A percentile compares a stretch with the other conserved stretches of the same genome.
These are phyloP conservation scores for Pheosia gnoma DNA, from an alignment of 2,888 invertebrate genomes.

Conservation along the genomic window DNA sequence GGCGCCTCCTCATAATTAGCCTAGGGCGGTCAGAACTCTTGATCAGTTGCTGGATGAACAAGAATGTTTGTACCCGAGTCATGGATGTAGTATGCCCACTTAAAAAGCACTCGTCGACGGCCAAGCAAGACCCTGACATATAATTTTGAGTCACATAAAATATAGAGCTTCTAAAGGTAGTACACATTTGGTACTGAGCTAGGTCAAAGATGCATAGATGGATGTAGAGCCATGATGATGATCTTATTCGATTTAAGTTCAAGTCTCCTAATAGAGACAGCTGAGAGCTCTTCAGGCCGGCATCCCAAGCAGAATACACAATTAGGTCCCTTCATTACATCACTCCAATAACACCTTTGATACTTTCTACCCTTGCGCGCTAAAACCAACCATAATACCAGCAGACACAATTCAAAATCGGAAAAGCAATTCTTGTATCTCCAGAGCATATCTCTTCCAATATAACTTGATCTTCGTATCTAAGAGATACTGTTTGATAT, in stretches of 20 bases:
- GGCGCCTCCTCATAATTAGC: too few relatives aligned
- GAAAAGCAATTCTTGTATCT: constrained; percentile 36
- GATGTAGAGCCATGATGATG: background rate
- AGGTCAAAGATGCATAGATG: background rate
- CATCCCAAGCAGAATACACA: constrained; percentile 77
- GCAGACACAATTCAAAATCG: constrained; percentile 27
- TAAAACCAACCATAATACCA: constrained; percentile 33
- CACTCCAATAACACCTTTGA: constrained; percentile 81
- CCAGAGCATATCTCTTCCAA: constrained; percentile 49
- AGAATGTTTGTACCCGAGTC: too few relatives aligned
- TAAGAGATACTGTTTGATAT: constrained; percentile 67
- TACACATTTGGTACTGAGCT: background rate
- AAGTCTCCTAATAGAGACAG: constrained; percentile 49
- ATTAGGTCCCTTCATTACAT: constrained; percentile 82
- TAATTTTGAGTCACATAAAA: too few relatives aligned
- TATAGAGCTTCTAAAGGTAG: too few relatives aligned
- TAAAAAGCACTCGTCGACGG: too few relatives aligned
- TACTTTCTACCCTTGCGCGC: constrained; percentile 32
- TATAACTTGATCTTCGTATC: constrained; percentile 44
- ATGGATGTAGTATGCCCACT: too few relatives aligned
- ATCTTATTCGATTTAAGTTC: constrained; percentile 13
- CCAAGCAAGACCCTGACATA: too few relatives aligned
- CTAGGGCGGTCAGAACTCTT: too few relatives aligned
- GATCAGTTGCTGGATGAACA: too few relatives aligned
- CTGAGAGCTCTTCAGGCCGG: constrained; percentile 50